Conservation (phyloP, 2,113 vertebrate genomes). For the Shinisaurus crocodilurus region DNA sequence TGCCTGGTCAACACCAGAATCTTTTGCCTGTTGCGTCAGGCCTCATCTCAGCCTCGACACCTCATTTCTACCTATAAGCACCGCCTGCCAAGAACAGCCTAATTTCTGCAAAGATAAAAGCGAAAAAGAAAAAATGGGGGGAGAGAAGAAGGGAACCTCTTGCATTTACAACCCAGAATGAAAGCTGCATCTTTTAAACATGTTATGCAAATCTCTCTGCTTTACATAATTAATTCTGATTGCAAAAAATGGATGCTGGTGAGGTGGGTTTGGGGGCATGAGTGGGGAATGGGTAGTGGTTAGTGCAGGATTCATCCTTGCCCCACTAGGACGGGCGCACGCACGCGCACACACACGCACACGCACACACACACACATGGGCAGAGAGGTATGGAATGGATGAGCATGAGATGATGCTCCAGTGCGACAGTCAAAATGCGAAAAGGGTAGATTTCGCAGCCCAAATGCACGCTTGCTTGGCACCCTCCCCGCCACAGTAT, state of each 20-base stretch:
- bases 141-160: not conserved
- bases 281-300: not conserved
- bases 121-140: not conserved
- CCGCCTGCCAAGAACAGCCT: not conserved
- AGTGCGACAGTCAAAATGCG: not conserved
- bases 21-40: not conserved
- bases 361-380: not conserved
- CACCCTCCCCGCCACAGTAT: not conserved
- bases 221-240: slow-evolving; percentile 41
- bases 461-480: slow-evolving; percentile 17
- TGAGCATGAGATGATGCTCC: not conserved
- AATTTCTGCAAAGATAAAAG: not conserved
- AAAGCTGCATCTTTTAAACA: slow-evolving; percentile 38
- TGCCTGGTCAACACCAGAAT: not conserved
- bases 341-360: no score
- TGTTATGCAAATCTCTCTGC: slow-evolving; percentile 36
- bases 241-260: not conserved
- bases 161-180: slow-evolving; percentile 10
- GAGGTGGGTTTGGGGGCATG: not conserved
- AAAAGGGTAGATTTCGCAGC: not conserved
- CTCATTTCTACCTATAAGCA: no score
- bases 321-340: not conserved
- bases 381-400: not conserved
- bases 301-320: not conserved
- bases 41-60: not conserved